Evolutionary conservation across 37 sponge, comb jelly and placozoan genomes (phyloP).

Genomic region (Hexactinellida sp.): DNA sequence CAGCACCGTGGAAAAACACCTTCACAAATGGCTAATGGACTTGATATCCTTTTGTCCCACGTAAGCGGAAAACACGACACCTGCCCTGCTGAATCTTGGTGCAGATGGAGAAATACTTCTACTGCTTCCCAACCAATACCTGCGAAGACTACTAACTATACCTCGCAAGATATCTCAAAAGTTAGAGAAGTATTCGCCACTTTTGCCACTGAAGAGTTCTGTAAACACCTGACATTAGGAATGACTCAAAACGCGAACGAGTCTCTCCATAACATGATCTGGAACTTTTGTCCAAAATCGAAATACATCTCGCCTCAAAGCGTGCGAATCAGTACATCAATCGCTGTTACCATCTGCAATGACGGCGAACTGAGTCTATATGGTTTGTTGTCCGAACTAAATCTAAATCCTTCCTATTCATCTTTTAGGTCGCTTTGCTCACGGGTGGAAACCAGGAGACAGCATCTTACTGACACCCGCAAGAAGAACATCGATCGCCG

Average conservation of each 20-base stretch:
- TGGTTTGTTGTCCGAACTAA: background rate
- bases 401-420: background rate
- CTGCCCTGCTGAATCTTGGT: background rate
- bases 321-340: background rate
- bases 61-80: background rate
- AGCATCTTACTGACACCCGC: too few species aligned
- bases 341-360: background rate
- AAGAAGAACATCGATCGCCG: too few species aligned
- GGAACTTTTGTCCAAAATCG: background rate
- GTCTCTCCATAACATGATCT: background rate
- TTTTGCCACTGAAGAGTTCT: background rate
- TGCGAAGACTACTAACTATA: background rate
- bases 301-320: background rate
- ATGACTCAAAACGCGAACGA: background rate
- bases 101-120: background rate
- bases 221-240: background rate
- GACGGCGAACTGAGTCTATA: background rate
- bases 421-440: background rate
- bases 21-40: background rate
- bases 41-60: background rate
- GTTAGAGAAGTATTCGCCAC: background rate
- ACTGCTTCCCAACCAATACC: background rate
- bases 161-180: background rate
- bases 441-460: background rate
- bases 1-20: background rate